Evolutionary conservation across 2,113 vertebrate genomes (phyloP).

Genomic region (Copsychus sechellarum): DNA sequence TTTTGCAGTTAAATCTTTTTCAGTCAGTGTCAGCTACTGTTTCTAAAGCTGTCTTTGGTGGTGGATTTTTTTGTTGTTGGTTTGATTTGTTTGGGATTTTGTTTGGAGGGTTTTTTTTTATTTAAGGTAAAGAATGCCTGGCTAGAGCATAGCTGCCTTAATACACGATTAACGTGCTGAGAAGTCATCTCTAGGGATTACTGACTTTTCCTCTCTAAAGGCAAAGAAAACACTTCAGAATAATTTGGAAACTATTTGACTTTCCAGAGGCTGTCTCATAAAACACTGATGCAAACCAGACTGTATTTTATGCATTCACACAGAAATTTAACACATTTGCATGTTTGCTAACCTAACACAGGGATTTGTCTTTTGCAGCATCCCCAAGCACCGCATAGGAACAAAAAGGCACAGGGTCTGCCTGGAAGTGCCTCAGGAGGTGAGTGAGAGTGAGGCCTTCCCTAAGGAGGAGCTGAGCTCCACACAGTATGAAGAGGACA

Average conservation of each 20-base stretch:
- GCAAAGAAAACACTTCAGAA: background rate
- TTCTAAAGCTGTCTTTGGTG: background rate
- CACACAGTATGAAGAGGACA: constrained; percentile 48
- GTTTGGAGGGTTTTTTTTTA: background rate
- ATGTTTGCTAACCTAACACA: background rate
- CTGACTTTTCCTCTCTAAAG: background rate
- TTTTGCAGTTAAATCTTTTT: background rate
- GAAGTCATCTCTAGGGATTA: background rate
- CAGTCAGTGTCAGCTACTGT: background rate
- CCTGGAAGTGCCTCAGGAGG: constrained; percentile 90
- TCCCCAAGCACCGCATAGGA: constrained; percentile 91
- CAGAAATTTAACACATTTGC: background rate
- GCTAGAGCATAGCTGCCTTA: background rate
- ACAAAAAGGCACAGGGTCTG: constrained; percentile 94
- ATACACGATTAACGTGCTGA: background rate
- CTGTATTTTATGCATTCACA: background rate
- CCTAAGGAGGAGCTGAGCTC: constrained; percentile 81
- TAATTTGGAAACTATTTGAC: background rate
- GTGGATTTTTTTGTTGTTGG: background rate
- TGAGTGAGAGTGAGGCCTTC: constrained; percentile 81
- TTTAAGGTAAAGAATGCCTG: background rate
- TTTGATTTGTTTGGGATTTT: background rate
- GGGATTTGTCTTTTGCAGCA: constrained; percentile 53
- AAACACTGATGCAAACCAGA: background rate
- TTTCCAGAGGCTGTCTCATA: background rate